Conservation (phyloP, 2,113 vertebrate genomes). For the Scytalopus superciliaris region DNA sequence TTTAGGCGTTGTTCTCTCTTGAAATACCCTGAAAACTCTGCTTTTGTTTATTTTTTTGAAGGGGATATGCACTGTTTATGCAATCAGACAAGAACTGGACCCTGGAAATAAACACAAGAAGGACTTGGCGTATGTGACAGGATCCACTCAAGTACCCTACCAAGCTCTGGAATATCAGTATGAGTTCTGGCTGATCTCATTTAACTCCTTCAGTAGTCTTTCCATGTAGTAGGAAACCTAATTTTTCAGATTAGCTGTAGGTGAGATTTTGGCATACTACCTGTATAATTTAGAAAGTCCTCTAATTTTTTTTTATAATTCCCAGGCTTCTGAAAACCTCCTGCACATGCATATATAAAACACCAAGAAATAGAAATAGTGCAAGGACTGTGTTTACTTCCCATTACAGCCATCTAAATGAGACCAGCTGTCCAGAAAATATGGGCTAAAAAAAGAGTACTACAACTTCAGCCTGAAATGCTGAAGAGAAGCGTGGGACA, state of each 20-base stretch:
- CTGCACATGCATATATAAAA: not conserved
- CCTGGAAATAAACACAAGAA: not conserved
- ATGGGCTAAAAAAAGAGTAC: not conserved
- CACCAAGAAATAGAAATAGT: not conserved
- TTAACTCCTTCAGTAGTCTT: not conserved
- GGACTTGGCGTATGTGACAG: not conserved
- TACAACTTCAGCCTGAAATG: not conserved
- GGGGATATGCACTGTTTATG: not conserved
- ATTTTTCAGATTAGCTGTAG: not conserved
- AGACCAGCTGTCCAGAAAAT: not conserved
- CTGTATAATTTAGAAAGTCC: not conserved
- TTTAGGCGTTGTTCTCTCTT: not conserved
- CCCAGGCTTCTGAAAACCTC: not conserved
- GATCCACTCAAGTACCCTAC: not conserved
- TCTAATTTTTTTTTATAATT: not conserved
- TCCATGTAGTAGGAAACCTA: not conserved
- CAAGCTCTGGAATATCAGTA: not conserved
- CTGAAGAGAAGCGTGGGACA: not conserved
- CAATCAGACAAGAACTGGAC: not conserved
- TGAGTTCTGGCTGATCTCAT: not conserved
- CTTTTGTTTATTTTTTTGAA: not conserved
- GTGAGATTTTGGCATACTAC: not conserved
- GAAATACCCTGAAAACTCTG: not conserved
- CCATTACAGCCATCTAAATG: not conserved
- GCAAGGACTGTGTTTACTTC: not conserved